Conservation (phyloP, 2,113 vertebrate genomes). For the Fulmarus glacialis region DNA sequence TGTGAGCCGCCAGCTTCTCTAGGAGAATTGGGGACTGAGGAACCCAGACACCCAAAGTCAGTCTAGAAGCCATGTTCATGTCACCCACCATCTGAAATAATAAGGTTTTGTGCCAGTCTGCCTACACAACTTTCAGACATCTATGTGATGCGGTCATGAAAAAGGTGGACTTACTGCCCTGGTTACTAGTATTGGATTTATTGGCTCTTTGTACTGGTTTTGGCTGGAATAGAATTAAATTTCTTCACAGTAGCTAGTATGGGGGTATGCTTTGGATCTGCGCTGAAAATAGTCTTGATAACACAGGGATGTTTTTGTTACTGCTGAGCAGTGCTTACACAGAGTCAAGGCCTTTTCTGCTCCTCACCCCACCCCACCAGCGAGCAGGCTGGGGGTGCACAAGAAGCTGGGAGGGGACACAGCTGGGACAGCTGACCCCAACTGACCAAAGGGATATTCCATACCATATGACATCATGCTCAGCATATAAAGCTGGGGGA, state of each 20-base stretch:
- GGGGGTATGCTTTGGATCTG: background rate
- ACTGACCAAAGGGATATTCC: background rate
- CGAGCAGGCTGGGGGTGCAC: accelerated
- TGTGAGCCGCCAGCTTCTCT: too few species aligned
- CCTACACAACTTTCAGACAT: background rate
- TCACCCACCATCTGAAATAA: background rate
- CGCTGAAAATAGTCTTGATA: too few species aligned
- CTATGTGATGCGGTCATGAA: background rate
- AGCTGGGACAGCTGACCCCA: background rate
- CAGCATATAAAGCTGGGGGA: background rate
- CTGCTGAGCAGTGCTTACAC: background rate
- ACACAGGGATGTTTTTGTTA: background rate
- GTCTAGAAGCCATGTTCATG: background rate
- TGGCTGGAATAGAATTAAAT: background rate
- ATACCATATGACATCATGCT: accelerated
- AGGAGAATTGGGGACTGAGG: background rate
- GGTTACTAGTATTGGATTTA: background rate
- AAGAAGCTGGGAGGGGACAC: background rate
- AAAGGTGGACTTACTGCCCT: background rate
- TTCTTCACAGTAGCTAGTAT: background rate
- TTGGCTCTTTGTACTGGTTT: background rate
- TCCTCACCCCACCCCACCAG: background rate
- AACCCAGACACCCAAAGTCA: background rate
- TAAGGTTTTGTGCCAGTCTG: background rate
- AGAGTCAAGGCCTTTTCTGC: background rate